phyloP scores from a whole-genome alignment of 2,113 vertebrate species.

The Thunnus maccoyii region DNA sequence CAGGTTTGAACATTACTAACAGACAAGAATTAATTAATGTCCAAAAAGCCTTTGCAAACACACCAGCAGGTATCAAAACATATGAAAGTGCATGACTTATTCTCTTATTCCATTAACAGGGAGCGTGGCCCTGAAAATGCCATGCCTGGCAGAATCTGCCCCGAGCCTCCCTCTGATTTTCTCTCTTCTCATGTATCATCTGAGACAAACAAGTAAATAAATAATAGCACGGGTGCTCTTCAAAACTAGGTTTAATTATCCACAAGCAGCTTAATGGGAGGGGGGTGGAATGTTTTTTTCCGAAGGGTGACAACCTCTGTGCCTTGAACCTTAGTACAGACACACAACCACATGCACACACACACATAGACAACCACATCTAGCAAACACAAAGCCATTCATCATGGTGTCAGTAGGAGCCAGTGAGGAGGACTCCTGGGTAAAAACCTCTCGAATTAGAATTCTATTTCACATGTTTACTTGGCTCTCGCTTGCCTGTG shows the following conservation, averaged over 20 bases:
- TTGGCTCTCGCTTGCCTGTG: constrained; percentile 33
- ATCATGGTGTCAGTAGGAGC: constrained; percentile 77
- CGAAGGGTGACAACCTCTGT: constrained; percentile 52
- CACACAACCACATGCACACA: constrained; percentile 34
- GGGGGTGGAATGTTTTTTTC: constrained; percentile 4
- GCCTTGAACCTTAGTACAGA: constrained; percentile 40
- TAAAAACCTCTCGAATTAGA: constrained; percentile 68
- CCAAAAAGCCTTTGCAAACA: background rate
- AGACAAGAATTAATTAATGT: constrained; percentile 45
- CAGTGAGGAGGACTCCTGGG: constrained; percentile 57
- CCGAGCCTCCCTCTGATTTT: constrained; percentile 9
- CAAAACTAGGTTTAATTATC: constrained; percentile 74
- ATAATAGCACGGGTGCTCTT: constrained; percentile 38
- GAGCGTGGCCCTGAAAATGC: constrained; percentile 41
- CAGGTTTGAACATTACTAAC: constrained; percentile 5
- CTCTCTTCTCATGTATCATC: constrained; percentile 40
- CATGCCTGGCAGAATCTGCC: constrained; percentile 28
- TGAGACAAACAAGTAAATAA: constrained; percentile 70
- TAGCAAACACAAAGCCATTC: constrained; percentile 63
- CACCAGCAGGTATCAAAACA: background rate
- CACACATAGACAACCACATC: constrained; percentile 42
- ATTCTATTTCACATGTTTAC: constrained; percentile 66
- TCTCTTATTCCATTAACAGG: constrained; percentile 55
- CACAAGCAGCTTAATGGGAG: constrained; percentile 39
- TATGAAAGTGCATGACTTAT: constrained; percentile 19